Evolutionary conservation across 2,113 vertebrate species (phyloP).

Genomic region (Thermophis baileyi): DNA sequence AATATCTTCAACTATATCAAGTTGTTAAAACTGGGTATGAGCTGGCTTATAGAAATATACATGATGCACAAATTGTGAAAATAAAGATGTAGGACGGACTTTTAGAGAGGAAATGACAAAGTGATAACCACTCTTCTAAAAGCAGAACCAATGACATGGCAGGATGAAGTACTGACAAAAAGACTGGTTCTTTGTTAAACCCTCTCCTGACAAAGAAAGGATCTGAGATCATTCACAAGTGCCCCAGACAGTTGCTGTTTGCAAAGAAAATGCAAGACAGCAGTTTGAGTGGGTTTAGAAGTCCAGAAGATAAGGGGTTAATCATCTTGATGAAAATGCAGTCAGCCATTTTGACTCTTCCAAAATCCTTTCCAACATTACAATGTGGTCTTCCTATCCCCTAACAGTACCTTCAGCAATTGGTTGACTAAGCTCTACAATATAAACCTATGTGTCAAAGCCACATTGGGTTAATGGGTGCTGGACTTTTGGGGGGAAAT

Average conservation of each 20-base stretch:
- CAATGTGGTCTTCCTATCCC: background rate
- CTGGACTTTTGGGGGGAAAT: background rate
- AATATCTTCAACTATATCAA: background rate
- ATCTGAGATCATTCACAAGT: background rate
- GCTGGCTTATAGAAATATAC: background rate
- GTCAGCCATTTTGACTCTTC: background rate
- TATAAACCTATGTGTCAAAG: background rate
- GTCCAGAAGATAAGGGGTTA: background rate
- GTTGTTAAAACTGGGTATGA: background rate
- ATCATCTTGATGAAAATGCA: background rate
- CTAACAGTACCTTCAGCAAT: background rate
- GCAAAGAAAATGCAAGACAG: background rate
- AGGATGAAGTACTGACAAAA: background rate
- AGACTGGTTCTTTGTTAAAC: background rate
- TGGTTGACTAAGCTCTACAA: background rate
- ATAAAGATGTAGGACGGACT: background rate
- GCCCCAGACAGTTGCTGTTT: background rate
- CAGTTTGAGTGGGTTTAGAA: background rate
- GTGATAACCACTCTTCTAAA: background rate
- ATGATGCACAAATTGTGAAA: background rate
- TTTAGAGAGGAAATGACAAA: background rate
- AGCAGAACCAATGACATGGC: background rate
- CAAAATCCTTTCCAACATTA: background rate
- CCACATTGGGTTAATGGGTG: background rate
- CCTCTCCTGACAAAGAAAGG: background rate